phyloP scores from a whole-genome alignment of 2,888 invertebrate species.

The Thecophora atra region DNA sequence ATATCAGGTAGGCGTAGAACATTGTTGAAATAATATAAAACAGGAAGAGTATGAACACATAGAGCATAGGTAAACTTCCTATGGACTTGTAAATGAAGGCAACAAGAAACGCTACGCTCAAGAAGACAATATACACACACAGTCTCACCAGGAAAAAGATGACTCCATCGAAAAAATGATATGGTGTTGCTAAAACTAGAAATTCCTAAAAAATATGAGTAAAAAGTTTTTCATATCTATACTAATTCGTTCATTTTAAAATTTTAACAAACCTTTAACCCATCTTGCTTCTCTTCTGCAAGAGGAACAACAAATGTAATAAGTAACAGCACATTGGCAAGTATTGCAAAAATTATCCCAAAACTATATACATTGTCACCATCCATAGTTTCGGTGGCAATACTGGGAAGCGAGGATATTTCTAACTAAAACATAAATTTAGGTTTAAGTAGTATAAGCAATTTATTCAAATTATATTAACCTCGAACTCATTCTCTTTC shows the following conservation, averaged over 20 bases:
- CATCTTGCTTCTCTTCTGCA: conserved; percentile 72
- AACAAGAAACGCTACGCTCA: conserved; percentile 46
- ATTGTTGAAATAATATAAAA: conserved; percentile 58
- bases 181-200: conserved; percentile 60
- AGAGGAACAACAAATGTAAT: conserved; percentile 68
- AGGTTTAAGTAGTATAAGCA: not conserved
- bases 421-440: conserved; percentile 43
- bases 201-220: conserved; percentile 51
- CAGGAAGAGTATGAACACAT: conserved; percentile 52
- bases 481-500: conserved; percentile 37
- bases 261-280: conserved; percentile 67
- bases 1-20: conserved; percentile 62
- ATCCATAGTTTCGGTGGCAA: conserved; percentile 47
- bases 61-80: conserved; percentile 49
- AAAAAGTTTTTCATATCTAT: not conserved
- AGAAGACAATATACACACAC: conserved; percentile 51
- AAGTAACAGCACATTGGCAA: conserved; percentile 56
- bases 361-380: conserved; percentile 53
- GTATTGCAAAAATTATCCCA: conserved; percentile 55
- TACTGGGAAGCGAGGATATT: conserved; percentile 54
- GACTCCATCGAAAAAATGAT: conserved; percentile 61
- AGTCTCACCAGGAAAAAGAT: conserved; percentile 61
- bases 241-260: not conserved
- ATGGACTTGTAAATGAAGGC: conserved; percentile 53
- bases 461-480: conserved; percentile 27